A percentile compares a stretch with the other conserved stretches of the same genome.
Conservation (phyloP, 92 coral and sea anemone genomes). For the Porites cylindrica region DNA sequence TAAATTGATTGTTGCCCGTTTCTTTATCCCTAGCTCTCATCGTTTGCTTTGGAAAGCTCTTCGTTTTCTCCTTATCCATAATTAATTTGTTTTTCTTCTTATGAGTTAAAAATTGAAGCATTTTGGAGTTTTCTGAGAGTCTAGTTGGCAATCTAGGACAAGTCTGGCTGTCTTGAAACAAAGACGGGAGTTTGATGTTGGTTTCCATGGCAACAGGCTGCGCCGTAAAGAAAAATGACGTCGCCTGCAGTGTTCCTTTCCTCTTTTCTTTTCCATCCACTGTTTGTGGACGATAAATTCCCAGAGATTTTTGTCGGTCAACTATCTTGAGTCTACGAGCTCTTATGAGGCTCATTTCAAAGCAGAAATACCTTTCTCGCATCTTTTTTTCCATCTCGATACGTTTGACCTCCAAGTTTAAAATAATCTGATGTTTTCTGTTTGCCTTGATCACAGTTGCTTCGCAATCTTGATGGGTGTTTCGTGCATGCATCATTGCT, state of each 20-base stretch:
- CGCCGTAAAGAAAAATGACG: constrained; percentile 41
- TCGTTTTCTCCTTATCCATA: not conserved
- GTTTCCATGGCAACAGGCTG: constrained; percentile 64
- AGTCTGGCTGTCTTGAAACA: not conserved
- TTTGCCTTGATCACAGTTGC: constrained; percentile 79
- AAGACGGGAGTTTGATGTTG: constrained; percentile 59
- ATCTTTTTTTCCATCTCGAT: constrained; percentile 82
- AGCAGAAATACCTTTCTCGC: constrained; percentile 75
- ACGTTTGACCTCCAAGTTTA: constrained; percentile 84
- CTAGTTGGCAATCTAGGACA: not conserved
- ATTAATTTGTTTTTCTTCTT: not conserved
- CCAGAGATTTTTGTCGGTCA: constrained; percentile 81
- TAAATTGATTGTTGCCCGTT: not conserved
- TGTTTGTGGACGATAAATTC: constrained; percentile 71
- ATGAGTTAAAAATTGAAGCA: not conserved
- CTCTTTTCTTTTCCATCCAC: constrained; percentile 9
- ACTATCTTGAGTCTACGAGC: constrained; percentile 67
- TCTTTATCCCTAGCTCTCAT: not conserved
- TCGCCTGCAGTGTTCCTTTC: constrained; percentile 22
- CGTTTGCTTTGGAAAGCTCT: not conserved
- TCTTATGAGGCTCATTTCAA: constrained; percentile 80
- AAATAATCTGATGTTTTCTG: constrained; percentile 87
- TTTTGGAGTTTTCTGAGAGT: not conserved
- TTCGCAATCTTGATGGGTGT: constrained; percentile 53
- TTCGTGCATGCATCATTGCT: constrained; percentile 15